Base-by-base conservation (phyloP, 1,140 invertebrate genomes). In the Pseudobourletiella spinata region DNA sequence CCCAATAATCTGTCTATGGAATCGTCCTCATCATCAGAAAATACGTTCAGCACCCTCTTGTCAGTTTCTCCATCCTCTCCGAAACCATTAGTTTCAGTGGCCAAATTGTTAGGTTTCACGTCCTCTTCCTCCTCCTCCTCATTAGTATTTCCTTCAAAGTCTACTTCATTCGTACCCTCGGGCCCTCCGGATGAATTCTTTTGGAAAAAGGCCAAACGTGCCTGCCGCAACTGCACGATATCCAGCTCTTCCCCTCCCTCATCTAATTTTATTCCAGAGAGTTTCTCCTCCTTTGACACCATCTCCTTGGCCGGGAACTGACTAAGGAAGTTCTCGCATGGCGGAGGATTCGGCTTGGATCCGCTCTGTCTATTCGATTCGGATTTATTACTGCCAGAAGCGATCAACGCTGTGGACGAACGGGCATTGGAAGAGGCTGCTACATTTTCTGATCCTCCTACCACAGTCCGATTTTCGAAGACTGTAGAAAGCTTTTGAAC, bases 251-350 rank as follows among this genome's bases (percentile, higher is more conserved):
- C 64, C 20, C 44, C 56, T n/a, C 57, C 56, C 8, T 52, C 30
- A 57, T 61, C 35, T 25, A 59, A 42, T 29, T 64, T 58, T 18
- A 66, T 63, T 55, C 61, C 64, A 22, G 35, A n/a, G 2, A 69
- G 42, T 56, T 66, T 69, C 39, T 57, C 60, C 25, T 65, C 54
- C 51, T 62, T 66, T 14, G 43, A 18, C 11, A 63, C 29, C 51
- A 61, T 64, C 16, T 66, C 61, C 51, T 69, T 69, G n/a, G 48
- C 20, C 22, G 67, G 67, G 11, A 64, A 35, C 51, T 69, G 64
- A 61, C 68, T 65, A 18, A 69, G 29, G 25, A 66, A 64, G 54
- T 69, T 69, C 50, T 69, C 64, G 59, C 61, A 66, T 18, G 55
- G 46, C 43, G 65, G 68, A n/a, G 56, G 3, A 51, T 51, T 51